A percentile compares a stretch with the other conserved stretches of the same genome.
Evolutionary conservation across 2,113 vertebrate species (phyloP).

Genomic region (Upupa epops): DNA sequence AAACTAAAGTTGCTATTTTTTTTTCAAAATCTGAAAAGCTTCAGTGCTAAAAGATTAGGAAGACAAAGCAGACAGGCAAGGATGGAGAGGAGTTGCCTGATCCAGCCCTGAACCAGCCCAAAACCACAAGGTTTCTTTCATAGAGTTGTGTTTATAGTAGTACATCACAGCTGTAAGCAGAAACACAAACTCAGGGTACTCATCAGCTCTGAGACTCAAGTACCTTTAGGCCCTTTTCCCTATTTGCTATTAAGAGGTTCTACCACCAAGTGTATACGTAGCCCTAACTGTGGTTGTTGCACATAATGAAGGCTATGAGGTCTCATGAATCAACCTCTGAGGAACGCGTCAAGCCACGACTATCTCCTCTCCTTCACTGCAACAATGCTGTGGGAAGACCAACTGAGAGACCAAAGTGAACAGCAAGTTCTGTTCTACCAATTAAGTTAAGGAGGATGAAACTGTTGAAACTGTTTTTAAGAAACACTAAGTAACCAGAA

Average conservation of each 20-base stretch:
- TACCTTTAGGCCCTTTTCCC: background rate
- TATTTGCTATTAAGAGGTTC: background rate
- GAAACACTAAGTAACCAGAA: background rate
- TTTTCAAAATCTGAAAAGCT: background rate
- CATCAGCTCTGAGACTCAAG: background rate
- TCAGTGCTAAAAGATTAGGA: background rate
- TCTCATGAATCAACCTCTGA: background rate
- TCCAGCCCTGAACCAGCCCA: background rate
- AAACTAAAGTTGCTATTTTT: no score
- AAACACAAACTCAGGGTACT: background rate
- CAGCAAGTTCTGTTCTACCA: background rate
- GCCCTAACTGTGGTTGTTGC: rapidly evolving
- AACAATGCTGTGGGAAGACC: background rate
- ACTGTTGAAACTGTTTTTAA: background rate
- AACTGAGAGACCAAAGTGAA: background rate
- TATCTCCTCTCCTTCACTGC: background rate
- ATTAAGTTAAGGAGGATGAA: background rate
- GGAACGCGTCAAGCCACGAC: background rate
- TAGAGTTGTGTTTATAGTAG: background rate
- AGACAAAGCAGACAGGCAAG: background rate
- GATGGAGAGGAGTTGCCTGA: background rate
- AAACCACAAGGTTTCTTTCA: background rate
- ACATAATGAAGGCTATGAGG: background rate
- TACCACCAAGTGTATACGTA: background rate
- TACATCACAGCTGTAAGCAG: background rate